These are phyloP conservation scores for Harlomillsia oculata DNA, from an alignment of 1,140 invertebrate species.

Conservation along the genomic window DNA sequence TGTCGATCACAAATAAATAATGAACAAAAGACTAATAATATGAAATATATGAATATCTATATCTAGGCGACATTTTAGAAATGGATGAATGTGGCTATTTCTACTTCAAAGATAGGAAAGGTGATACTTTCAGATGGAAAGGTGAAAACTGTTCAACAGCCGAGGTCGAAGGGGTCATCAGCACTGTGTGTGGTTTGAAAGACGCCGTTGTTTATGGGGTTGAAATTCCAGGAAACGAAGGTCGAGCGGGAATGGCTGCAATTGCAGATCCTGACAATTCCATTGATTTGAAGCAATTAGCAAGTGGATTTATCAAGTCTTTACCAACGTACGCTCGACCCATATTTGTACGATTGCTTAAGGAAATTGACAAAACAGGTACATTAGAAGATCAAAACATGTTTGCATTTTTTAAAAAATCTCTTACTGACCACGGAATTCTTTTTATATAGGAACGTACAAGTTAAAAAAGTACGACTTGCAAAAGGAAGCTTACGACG, in stretches of 20 bases:
- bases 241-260: slow-evolving; percentile 74
- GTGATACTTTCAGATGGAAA: slow-evolving; percentile 93
- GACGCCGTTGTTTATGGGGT: slow-evolving; percentile 86
- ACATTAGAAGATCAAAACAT: slow-evolving; percentile 20
- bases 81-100: slow-evolving; percentile 89
- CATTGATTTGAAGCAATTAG: slow-evolving; percentile 56
- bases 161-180: slow-evolving; percentile 88
- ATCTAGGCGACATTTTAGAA: slow-evolving; percentile 84
- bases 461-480: slow-evolving; percentile 86
- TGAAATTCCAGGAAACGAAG: slow-evolving; percentile 48
- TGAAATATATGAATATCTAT: too few relatives aligned
- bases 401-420: neutral
- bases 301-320: slow-evolving; percentile 52
- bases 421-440: neutral
- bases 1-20: slow-evolving; percentile 79
- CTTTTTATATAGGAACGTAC: slow-evolving; percentile 60
- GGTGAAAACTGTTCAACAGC: slow-evolving; percentile 99
- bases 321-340: slow-evolving; percentile 79
- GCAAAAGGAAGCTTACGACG: slow-evolving; percentile 81
- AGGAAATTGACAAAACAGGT: slow-evolving; percentile 18
- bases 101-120: slow-evolving; percentile 90
- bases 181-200: slow-evolving; percentile 64
- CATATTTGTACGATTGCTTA: slow-evolving; percentile 61
- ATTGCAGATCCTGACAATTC: slow-evolving; percentile 67
- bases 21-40: slow-evolving; percentile 77